Percentiles rank a stretch among this genome's conserved stretches.
Evolutionary conservation across 2,113 vertebrate species (phyloP).

Genomic region (Australoheros scitulus): DNA sequence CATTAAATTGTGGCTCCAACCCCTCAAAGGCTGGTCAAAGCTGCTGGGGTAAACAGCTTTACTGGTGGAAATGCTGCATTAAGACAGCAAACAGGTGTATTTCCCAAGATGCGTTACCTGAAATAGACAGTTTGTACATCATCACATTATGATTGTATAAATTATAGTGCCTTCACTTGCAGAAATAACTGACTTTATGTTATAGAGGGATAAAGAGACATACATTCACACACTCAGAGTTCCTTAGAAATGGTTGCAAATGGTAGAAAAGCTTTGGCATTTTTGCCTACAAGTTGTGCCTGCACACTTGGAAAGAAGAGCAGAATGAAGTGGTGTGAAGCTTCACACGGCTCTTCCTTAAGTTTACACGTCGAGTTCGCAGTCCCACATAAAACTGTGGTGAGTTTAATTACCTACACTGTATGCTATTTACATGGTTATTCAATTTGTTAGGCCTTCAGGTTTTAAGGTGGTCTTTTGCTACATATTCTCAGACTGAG

Average conservation of each 20-base stretch:
- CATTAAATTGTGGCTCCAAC: not conserved
- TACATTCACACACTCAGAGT: conserved; percentile 59
- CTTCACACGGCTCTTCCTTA: conserved; percentile 69
- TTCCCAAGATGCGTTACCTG: conserved; percentile 28
- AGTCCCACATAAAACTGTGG: conserved; percentile 91
- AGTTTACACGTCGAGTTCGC: conserved; percentile 43
- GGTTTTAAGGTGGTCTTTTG: conserved; percentile 55
- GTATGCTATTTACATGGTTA: conserved; percentile 67
- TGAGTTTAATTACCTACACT: conserved; percentile 57
- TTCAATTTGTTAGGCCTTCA: conserved; percentile 62
- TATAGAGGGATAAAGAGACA: conserved; percentile 56
- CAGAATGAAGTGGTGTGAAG: conserved; percentile 47
- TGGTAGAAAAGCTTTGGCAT: conserved; percentile 79
- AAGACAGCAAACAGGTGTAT: not conserved
- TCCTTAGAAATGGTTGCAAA: conserved; percentile 73
- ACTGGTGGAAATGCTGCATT: not conserved
- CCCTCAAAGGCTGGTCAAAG: not conserved
- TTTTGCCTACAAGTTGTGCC: conserved; percentile 78
- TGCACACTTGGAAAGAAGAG: conserved; percentile 78
- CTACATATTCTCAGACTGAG: conserved; percentile 66
- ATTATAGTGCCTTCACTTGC: conserved; percentile 60
- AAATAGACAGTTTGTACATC: conserved; percentile 54
- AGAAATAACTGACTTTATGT: conserved; percentile 64
- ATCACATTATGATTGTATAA: conserved; percentile 72
- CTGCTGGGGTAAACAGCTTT: not conserved